Percentiles rank a stretch among this genome's conserved stretches.
Evolutionary conservation across 2,888 invertebrate species (phyloP).

Genomic region (Pseudoips prasinana): DNA sequence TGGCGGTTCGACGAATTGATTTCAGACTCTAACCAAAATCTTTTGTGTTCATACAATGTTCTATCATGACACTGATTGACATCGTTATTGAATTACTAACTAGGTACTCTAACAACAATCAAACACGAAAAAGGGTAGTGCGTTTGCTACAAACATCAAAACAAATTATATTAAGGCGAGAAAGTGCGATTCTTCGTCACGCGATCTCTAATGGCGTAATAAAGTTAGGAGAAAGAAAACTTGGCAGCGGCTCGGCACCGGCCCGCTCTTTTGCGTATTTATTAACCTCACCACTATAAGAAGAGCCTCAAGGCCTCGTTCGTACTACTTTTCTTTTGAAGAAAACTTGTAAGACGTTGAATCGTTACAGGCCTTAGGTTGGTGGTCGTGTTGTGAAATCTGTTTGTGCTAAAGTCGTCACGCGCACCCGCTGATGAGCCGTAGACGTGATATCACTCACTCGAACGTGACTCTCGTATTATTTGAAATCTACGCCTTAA

Average conservation of each 20-base stretch:
- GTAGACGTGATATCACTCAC: conserved; percentile 80
- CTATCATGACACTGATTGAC: too few relatives aligned
- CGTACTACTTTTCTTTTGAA: conserved; percentile 38
- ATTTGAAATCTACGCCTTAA: conserved; percentile 62
- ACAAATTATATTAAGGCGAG: conserved; percentile 64
- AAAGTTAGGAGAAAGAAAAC: conserved; percentile 77
- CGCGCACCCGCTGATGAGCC: conserved; percentile 79
- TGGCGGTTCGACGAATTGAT: too few relatives aligned
- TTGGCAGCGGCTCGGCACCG: conserved; percentile 51
- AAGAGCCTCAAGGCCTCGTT: conserved; percentile 42
- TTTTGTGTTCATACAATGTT: too few relatives aligned
- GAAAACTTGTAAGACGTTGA: conserved; percentile 28
- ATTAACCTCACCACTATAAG: conserved; percentile 62
- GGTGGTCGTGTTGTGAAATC: conserved; percentile 72
- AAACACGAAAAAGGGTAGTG: conserved; percentile 42
- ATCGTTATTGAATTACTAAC: too few relatives aligned
- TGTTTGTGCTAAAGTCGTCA: conserved; percentile 80
- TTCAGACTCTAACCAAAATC: too few relatives aligned
- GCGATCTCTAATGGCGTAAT: conserved; percentile 77
- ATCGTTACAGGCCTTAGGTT: conserved; percentile 42
- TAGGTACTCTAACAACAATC: too few relatives aligned
- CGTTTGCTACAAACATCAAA: conserved; percentile 56
- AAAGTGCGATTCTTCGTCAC: conserved; percentile 70
- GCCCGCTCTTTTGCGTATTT: conserved; percentile 75
- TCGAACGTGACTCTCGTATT: conserved; percentile 75